phyloP scores from a whole-genome alignment of 2,888 invertebrate species.

The Eilema sororculum region DNA sequence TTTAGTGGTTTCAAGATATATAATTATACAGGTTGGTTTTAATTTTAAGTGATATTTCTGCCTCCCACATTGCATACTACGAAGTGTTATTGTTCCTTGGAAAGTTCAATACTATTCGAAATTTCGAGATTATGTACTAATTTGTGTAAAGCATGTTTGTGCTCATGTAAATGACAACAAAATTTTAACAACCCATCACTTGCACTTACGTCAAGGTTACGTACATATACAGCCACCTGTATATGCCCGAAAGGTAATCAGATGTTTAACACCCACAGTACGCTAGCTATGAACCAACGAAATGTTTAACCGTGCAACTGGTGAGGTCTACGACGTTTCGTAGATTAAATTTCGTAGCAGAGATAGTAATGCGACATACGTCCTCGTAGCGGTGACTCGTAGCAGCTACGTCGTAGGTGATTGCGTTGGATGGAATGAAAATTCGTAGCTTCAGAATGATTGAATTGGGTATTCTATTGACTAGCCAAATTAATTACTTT shows the following conservation, averaged over 20 bases:
- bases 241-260: background rate
- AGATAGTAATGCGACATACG: background rate
- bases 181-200: background rate
- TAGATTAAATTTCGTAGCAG: conserved; percentile 11
- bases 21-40: background rate
- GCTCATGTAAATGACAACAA: too few species aligned
- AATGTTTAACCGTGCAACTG: background rate
- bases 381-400: conserved; percentile 9
- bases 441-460: conserved; percentile 11
- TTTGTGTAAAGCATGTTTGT: too few species aligned
- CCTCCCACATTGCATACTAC: background rate
- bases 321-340: background rate
- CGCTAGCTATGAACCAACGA: background rate
- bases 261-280: background rate
- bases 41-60: background rate
- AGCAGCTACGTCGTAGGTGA: conserved; percentile 13
- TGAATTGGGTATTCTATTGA: too few species aligned
- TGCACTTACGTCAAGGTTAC: background rate
- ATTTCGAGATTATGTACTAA: background rate
- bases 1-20: background rate
- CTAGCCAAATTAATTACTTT: too few species aligned
- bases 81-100: too few species aligned
- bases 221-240: background rate
- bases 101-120: too few species aligned
- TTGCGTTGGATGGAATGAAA: conserved; percentile 5